Evolutionary conservation across 2,888 invertebrate species (phyloP).

Genomic region (Acrocyrtus sp.): DNA sequence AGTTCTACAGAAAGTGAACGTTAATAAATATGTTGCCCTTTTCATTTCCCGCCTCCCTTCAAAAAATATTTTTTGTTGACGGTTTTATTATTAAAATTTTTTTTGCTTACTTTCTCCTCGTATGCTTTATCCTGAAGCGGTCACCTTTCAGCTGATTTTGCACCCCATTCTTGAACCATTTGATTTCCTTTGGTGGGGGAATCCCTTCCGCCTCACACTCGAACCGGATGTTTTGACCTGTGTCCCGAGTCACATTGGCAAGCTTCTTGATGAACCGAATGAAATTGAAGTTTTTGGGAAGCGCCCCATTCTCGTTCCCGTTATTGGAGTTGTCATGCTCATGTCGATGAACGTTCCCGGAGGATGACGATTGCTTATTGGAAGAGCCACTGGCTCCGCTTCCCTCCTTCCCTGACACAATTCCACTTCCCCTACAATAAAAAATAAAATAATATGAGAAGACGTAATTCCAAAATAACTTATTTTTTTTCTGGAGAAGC

Average conservation of each 20-base stretch:
- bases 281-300: slow-evolving; percentile 66
- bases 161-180: slow-evolving; percentile 71
- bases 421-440: slow-evolving; percentile 24
- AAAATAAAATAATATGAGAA: background rate
- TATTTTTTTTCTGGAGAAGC: no score
- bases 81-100: no score
- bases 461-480: no score
- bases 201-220: slow-evolving; percentile 75
- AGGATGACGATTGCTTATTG: slow-evolving; percentile 11
- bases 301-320: slow-evolving; percentile 2
- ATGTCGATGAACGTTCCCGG: slow-evolving; percentile 25
- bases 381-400: slow-evolving; percentile 2
- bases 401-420: slow-evolving; percentile 6
- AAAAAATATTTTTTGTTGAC: background rate
- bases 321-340: slow-evolving; percentile 23
- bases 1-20: slow-evolving; percentile 26
- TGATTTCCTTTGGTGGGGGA: slow-evolving; percentile 70
- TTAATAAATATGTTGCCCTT: background rate
- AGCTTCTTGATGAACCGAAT: slow-evolving; percentile 70
- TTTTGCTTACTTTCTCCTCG: slow-evolving; percentile 45
- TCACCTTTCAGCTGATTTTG: slow-evolving; percentile 48
- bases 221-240: slow-evolving; percentile 72
- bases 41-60: background rate
- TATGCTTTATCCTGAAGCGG: slow-evolving; percentile 48
- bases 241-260: slow-evolving; percentile 71